Percentiles rank a stretch among this genome's conserved stretches.
Evolutionary conservation across 2,113 vertebrate species (phyloP).

Genomic region (Thalassarche chlororhynchos): DNA sequence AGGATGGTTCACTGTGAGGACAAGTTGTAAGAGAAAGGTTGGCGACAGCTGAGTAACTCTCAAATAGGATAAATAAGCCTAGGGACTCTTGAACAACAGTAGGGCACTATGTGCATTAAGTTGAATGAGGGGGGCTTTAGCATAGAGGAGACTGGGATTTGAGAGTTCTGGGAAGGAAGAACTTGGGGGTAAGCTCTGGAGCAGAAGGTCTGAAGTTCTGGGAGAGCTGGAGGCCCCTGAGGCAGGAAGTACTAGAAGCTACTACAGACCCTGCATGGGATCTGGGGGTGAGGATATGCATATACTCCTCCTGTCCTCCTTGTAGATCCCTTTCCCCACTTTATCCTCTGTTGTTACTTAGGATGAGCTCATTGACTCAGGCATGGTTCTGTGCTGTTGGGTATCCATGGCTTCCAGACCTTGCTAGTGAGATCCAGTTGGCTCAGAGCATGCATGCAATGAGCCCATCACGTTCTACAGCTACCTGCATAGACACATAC

Average conservation of each 20-base stretch:
- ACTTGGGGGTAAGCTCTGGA: not conserved
- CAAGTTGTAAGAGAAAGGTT: not conserved
- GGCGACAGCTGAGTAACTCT: not conserved
- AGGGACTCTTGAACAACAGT: not conserved
- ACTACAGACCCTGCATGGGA: not conserved
- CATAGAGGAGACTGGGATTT: not conserved
- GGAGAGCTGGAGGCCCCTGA: not conserved
- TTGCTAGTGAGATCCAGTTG: not conserved
- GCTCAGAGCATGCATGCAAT: accelerated
- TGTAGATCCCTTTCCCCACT: not conserved
- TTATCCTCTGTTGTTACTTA: not conserved
- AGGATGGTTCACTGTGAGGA: not conserved
- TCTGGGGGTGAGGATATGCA: not conserved
- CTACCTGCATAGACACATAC: not conserved
- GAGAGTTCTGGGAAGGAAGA: not conserved
- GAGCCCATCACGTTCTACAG: not conserved
- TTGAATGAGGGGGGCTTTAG: not conserved
- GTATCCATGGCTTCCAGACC: not conserved
- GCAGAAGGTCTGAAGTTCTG: not conserved
- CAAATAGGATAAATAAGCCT: not conserved
- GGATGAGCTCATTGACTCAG: not conserved
- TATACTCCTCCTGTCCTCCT: not conserved
- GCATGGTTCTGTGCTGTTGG: not conserved
- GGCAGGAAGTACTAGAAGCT: not conserved
- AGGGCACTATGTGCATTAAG: not conserved